Base-by-base conservation (phyloP, 2,797 vertebrate genomes). In the Tenualosa thibaudeaui region DNA sequence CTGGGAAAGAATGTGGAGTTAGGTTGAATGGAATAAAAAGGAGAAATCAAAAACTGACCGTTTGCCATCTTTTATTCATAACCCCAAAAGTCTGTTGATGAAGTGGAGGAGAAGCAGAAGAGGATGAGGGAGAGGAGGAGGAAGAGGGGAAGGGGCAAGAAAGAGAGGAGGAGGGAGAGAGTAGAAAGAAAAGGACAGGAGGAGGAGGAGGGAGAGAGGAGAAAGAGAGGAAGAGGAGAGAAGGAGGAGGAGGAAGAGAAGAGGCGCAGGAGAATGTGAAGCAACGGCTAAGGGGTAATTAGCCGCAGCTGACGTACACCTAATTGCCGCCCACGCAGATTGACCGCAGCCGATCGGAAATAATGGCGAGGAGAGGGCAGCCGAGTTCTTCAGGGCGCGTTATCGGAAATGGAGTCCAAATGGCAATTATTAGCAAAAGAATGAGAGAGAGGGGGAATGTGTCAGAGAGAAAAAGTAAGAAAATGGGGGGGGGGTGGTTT, bases 241-340 rank as follows among this genome's bases (percentile, higher is more conserved):
- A 40, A 24, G 10, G 24, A 24, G n/a, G 22, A 24, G 10, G 62
- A 65, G 8, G 26, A 37, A 24, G 26, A 68, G 22, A n/a, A 13
- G 62, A 68, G 26, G 62, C 2, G 13, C 37, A 22, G 19, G 37
- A 8, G 26, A 40, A 22, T 19, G 17, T 78, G 40, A 24, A 62
- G 71, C 40, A 49, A 4, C 6, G 6, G 68, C 15, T 31, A 15
- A 78, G 40, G 17, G 71, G 17, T 78, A 78, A 78, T 78, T 46
- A 43, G 40, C 71, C 17, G 19, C 13, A 40, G 37, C 40, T 40
- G 6, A 22, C 22, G 19, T 46, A 7, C 40, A 17, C 37, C 40
- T 78, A 78, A 78, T 78, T 46, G 71, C 37, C 19, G 40, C 71
- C 71, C 71, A 19, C 37, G 37, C 71, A 78, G 37, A 78, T 17